Evolutionary conservation across 2,797 vertebrate species (phyloP), one percentile per base, ranked within the genome.

Genomic region (Rhinatrema bivittatum): DNA sequence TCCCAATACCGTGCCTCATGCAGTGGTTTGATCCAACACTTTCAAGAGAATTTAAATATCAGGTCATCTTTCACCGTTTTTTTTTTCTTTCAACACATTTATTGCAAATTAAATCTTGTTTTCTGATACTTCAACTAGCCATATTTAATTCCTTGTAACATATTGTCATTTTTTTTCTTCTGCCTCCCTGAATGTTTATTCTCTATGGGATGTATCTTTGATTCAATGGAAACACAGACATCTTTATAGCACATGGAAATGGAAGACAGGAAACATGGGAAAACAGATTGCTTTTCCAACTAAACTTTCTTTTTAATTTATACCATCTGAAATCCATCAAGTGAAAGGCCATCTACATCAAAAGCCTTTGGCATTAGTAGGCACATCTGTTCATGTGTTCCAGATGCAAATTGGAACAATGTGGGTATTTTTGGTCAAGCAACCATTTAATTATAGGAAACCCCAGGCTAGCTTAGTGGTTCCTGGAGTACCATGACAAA

Each of bases 291-390:
- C 31, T 25, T 10, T 25, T 29, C 42, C 48, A 21, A 25, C 46
- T 38, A 29, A 32, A 32, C 39, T 36, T 23, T 42, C 28, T 36
- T 47, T 48, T 39, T 54, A 59, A 68, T 45, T 28, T 11, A 19
- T 64, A 29, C 60, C 52, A 62, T 50, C 49, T 64, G 60, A 44
- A 54, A 45, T 36, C 9, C 42, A 35, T 32, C 32, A 41, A 24
- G n/a, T 5, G 5, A 8, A 12, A 13, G 46, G n/a, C 26, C 41
- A 46, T 27, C 52, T 8, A 22, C 20, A 19, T 47, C 40, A 32
- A 28, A 36, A 25, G 3, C 21, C 15, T 30, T 11, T 7, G 28
- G 42, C 39, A 36, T 33, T 28, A 43, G 23, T 12, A 29, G 37
- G 12, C 26, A 28, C 39, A 42, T 45, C 25, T 53, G 37, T 21